Base-by-base conservation (phyloP, 1,140 invertebrate genomes). In the Scaptomyza hsui region DNA sequence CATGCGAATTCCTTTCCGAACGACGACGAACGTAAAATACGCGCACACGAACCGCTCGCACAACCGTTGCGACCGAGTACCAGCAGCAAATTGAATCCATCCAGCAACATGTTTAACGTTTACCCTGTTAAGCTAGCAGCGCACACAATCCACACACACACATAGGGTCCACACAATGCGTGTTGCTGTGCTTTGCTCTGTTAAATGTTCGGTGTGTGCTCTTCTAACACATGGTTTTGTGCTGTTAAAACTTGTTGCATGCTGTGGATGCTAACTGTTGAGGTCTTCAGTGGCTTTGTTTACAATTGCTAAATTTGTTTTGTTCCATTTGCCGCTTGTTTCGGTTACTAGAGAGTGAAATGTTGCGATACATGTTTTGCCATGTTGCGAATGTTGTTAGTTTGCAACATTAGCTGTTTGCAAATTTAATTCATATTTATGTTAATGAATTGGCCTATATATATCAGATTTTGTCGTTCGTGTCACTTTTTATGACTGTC, bases 231-330 rank as follows among this genome's bases (percentile, higher is more conserved):
- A 51, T 21, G 42, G 52, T 13, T 35, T 4, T 19, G 24, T 19
- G 41, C 60, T 70, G 60, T 56, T 64, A 64, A 64, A 70, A 82
- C 79, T 85, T 83, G 79, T 83, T 83, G 79, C 80, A 83, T 80
- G 67, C 72, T 59, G 78, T 82, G 78, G 73, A 81, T 57, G 35
- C 7, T 48, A 57, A 57, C 4, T 26, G 55, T 10, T 4, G 3
- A 13, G 6, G 0, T 47, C 15, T 9, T 41, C 24, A 42, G 15
- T 7, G 4, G 13, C 52, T 64, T 70, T 70, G 67, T 64, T 70
- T 70, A 70, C 67, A 64, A 56, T 55, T 59, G 53, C 12, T 29
- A n/a, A n/a, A 56, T 68, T 59, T 70, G 67, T 62, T 63, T 37
- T 67, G 62, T 72, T 19, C 67, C 41, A 47, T 49, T 41, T 57